Evolutionary conservation across 2,797 vertebrate genomes (phyloP).

Genomic region (Valencia hispanica): DNA sequence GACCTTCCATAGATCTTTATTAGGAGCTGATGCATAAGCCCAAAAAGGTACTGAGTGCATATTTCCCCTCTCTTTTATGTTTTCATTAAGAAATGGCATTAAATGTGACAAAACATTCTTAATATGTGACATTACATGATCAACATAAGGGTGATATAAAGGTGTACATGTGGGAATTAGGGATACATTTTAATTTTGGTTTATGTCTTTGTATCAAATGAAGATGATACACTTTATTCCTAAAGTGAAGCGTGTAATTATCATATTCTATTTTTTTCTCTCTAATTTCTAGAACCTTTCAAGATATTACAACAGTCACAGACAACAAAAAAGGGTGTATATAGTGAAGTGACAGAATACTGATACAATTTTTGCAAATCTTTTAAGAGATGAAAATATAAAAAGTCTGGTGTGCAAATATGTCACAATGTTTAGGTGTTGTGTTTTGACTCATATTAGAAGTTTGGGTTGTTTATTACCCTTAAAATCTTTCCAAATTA

Average conservation of each 20-base stretch:
- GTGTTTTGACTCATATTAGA: background rate
- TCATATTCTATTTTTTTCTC: background rate
- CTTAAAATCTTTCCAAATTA: background rate
- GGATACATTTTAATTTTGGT: background rate
- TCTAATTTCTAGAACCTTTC: background rate
- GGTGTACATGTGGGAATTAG: background rate
- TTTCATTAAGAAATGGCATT: background rate
- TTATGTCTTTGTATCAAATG: background rate
- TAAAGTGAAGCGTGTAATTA: background rate
- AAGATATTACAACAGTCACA: background rate
- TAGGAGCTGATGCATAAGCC: conserved; percentile 5
- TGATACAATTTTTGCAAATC: background rate
- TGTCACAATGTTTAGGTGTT: background rate
- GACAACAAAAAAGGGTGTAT: too few relatives aligned
- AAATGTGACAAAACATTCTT: background rate
- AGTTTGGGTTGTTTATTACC: background rate
- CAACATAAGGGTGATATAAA: background rate
- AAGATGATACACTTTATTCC: background rate
- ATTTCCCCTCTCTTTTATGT: conserved; percentile 8
- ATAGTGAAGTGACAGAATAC: background rate
- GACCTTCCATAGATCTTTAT: background rate
- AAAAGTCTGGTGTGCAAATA: too few relatives aligned
- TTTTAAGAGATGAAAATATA: background rate
- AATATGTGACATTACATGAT: background rate
- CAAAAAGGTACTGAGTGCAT: background rate